Evolutionary conservation across 2,113 vertebrate genomes (phyloP).

Genomic region (Tragulus kanchil): DNA sequence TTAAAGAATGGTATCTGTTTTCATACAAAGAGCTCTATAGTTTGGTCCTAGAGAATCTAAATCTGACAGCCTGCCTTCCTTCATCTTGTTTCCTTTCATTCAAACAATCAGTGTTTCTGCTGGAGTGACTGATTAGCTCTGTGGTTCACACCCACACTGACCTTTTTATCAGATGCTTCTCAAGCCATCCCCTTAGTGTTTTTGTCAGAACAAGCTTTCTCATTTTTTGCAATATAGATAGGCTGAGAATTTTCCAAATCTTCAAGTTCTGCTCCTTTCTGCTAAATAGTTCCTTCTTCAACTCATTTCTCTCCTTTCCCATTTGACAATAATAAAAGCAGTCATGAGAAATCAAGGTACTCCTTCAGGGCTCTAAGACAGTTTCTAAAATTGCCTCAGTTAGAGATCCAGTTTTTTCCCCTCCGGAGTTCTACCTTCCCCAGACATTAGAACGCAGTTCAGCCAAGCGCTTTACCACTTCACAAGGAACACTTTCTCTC

Average conservation of each 20-base stretch:
- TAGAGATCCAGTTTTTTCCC: not conserved
- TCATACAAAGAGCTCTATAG: not conserved
- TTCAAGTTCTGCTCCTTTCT: not conserved
- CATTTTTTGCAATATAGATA: constrained; percentile 4
- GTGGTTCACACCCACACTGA: not conserved
- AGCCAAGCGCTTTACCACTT: not conserved
- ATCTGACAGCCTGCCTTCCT: not conserved
- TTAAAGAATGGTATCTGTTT: not conserved
- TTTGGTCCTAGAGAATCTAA: not conserved
- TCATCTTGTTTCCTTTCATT: not conserved
- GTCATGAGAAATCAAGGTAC: not conserved
- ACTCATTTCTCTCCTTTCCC: not conserved
- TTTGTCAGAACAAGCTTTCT: constrained; percentile 20
- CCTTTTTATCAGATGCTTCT: not conserved
- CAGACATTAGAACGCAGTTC: not conserved
- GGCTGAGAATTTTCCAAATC: not conserved
- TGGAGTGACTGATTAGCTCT: not conserved
- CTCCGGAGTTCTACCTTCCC: not conserved
- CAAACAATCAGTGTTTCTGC: not conserved
- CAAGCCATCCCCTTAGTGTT: not conserved
- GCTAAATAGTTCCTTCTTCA: not conserved
- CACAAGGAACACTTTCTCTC: not conserved
- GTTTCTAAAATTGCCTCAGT: not conserved
- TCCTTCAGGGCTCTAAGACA: not conserved
- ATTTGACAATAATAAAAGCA: not conserved